Conservation (phyloP, 1,140 invertebrate species). For the Aporrectodea caliginosa region DNA sequence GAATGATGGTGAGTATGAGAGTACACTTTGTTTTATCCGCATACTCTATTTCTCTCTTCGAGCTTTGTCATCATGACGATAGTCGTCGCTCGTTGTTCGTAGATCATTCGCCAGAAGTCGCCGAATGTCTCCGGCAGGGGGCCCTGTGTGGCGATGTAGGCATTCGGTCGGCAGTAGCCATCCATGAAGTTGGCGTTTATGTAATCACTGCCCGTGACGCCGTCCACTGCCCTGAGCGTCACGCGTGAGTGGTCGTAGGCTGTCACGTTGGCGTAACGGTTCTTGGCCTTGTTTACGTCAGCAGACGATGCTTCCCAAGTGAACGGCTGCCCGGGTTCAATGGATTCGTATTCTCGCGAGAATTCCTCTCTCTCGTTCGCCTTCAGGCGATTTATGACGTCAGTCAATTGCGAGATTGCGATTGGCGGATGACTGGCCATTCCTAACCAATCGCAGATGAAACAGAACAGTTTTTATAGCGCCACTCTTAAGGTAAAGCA, state of each 20-base stretch:
- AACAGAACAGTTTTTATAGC: slow-evolving; percentile 26
- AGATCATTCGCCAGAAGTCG: slow-evolving; percentile 57
- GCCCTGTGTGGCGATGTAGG: slow-evolving; percentile 60
- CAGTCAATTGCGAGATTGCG: slow-evolving; percentile 82
- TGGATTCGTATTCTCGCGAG: slow-evolving; percentile 67
- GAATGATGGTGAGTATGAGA: too few species aligned
- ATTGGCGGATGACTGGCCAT: slow-evolving; percentile 85
- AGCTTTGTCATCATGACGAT: slow-evolving; percentile 57
- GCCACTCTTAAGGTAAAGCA: too few species aligned
- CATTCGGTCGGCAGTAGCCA: slow-evolving; percentile 54
- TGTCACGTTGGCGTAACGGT: slow-evolving; percentile 98
- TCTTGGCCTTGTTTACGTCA: slow-evolving; percentile 97
- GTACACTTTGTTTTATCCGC: too few species aligned
- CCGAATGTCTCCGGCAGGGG: slow-evolving; percentile 55
- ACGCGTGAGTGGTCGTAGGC: slow-evolving; percentile 77
- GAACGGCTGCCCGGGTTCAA: slow-evolving; percentile 98
- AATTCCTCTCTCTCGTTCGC: slow-evolving; percentile 95
- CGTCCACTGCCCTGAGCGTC: slow-evolving; percentile 65
- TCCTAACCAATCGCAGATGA: too few species aligned
- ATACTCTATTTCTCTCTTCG: slow-evolving; percentile 56
- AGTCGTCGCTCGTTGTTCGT: slow-evolving; percentile 52
- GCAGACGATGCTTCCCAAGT: slow-evolving; percentile 99
- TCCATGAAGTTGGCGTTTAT: slow-evolving; percentile 81
- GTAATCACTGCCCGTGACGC: slow-evolving; percentile 68
- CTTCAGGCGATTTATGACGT: slow-evolving; percentile 94